Evolutionary conservation across 2,113 vertebrate genomes (phyloP).

Genomic region (Takifugu bimaculatus): DNA sequence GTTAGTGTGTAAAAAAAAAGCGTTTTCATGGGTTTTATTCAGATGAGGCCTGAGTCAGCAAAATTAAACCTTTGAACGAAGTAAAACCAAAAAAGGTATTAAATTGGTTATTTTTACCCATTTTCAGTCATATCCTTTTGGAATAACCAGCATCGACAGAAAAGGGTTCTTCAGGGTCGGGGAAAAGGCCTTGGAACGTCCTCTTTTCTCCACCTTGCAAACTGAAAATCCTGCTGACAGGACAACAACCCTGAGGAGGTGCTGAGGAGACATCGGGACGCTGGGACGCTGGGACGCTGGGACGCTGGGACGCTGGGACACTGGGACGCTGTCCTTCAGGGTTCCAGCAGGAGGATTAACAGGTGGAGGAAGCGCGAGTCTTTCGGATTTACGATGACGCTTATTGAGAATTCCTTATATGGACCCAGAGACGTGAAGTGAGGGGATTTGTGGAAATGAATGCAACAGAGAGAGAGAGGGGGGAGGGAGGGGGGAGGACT

Average conservation of each 20-base stretch:
- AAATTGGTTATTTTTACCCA: no score
- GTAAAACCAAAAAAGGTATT: no score
- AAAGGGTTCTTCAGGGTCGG: not conserved
- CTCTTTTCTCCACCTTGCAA: slow-evolving; percentile 27
- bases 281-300: not conserved
- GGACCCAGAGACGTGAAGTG: slow-evolving; percentile 5
- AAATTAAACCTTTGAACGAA: no score
- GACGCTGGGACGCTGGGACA: not conserved
- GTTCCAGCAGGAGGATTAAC: not conserved
- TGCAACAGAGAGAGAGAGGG: not conserved
- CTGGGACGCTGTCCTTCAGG: not conserved
- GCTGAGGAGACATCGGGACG: slow-evolving; percentile 4
- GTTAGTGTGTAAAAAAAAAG: no score
- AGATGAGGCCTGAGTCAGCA: no score
- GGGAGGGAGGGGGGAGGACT: slow-evolving; percentile 4
- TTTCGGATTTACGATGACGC: slow-evolving; percentile 18
- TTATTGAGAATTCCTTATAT: slow-evolving; percentile 22
- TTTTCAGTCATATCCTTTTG: no score
- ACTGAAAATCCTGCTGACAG: slow-evolving; percentile 43
- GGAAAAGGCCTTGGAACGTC: not conserved
- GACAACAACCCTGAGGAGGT: slow-evolving; percentile 22
- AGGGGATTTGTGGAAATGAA: slow-evolving; percentile 7
- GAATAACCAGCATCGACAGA: not conserved
- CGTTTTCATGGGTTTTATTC: no score
- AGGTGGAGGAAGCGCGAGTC: not conserved